Base-by-base conservation (phyloP, 2,113 vertebrate genomes). In the Eptatretus burgeri region DNA sequence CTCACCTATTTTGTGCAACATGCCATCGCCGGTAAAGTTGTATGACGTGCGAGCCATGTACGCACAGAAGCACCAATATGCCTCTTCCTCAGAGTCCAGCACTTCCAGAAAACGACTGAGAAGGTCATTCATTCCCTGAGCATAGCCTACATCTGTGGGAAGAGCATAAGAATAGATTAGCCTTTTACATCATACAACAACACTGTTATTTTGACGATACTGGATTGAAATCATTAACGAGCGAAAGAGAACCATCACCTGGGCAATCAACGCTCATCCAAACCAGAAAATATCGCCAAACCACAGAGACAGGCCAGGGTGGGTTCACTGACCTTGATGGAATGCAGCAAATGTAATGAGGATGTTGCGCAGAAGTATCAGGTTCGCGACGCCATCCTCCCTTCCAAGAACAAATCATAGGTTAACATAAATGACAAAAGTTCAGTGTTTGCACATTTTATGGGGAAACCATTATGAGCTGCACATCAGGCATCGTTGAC, bases 291-390 rank as follows among this genome's bases (percentile, higher is more conserved):
- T 41, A 41, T 41, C 27, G 7, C 27, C 27, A 41, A 41, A 41
- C 27, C 27, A 41, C 27, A 41, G 3, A 7, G 7, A 3, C 27
- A 41, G 27, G 27, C 27, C 27, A 41, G 27, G 27, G 19, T 60
- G 13, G n/a, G n/a, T 60, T n/a, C 56, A 60, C 13, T 72, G 74
- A 79, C 80, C 79, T 76, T 76, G 80, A 70, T 81, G 77, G 68
- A 80, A 81, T 66, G 79, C 79, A 65, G 76, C 78, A 51, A 75
- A 82, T 5, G 79, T 82, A 71, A 81, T 76, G 51, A 82, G 77
- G 67, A 82, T 77, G n/a, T 82, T 75, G 69, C 79, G 73, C 64
- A 82, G 67, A 62, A 78, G 76, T 68, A 81, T 69, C 18, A 82
- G 75, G 65, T 80, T 81, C 11, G 76, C 76, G 49, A 71, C 75